Percentiles rank a stretch among this genome's conserved stretches.
phyloP scores from a whole-genome alignment of 2,888 invertebrate genomes.

The Dryocosmus kuriphilus region DNA sequence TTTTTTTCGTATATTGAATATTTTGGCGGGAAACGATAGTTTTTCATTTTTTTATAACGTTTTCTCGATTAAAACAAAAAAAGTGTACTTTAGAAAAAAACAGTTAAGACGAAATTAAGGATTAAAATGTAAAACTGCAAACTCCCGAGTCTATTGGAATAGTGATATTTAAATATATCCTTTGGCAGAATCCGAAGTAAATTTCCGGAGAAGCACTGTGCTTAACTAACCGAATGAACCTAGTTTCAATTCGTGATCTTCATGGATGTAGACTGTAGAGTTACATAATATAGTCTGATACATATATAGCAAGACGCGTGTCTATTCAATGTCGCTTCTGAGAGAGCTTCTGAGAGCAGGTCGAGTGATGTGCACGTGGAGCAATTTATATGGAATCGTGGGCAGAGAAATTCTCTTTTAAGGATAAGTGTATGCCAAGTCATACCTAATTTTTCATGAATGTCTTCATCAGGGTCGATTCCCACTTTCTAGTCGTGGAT shows the following conservation, averaged over 20 bases:
- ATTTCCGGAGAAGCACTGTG: slow-evolving; percentile 25
- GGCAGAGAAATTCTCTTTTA: slow-evolving; percentile 24
- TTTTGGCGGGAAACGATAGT: no score
- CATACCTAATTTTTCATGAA: slow-evolving; percentile 30
- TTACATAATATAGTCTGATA: slow-evolving; percentile 8
- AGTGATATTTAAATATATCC: slow-evolving; percentile 1
- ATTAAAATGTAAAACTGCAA: neutral
- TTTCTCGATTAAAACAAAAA: no score
- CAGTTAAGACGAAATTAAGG: no score
- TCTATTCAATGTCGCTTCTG: slow-evolving; percentile 28
- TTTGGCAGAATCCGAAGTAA: neutral
- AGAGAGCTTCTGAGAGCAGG: slow-evolving; percentile 16
- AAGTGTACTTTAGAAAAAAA: no score
- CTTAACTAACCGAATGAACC: slow-evolving; percentile 30
- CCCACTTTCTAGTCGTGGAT: neutral
- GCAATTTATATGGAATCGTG: slow-evolving; percentile 33
- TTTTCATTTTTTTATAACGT: no score
- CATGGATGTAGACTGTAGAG: neutral
- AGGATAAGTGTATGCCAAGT: slow-evolving; percentile 23
- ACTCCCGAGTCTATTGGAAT: neutral
- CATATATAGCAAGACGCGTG: slow-evolving; percentile 16
- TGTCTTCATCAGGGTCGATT: slow-evolving; percentile 22
- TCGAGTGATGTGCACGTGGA: slow-evolving; percentile 12
- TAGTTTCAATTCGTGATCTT: slow-evolving; percentile 13
- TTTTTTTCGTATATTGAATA: no score